Conservation (phyloP, 2,797 vertebrate genomes). For the Lutjanus campechanus region DNA sequence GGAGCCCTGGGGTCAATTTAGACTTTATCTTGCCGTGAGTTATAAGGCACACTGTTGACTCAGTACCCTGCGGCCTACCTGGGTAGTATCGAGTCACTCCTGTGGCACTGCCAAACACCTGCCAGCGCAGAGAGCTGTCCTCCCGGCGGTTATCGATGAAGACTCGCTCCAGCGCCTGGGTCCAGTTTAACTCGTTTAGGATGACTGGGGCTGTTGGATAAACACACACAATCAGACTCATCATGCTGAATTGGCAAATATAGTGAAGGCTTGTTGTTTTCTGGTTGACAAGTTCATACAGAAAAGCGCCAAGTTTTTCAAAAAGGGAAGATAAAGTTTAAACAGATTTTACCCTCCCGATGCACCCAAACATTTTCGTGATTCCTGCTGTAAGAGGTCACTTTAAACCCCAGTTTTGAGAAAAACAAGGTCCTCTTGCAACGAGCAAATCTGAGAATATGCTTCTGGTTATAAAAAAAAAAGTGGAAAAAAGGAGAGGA, state of each 20-base stretch:
- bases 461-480: conserved; percentile 27
- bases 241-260: not conserved
- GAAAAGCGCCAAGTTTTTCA: not conserved
- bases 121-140: conserved; percentile 96
- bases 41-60: conserved; percentile 59
- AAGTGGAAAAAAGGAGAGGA: not conserved
- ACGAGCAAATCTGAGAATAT: conserved; percentile 6
- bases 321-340: not conserved
- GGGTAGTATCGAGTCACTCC: conserved; percentile 94
- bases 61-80: conserved; percentile 60
- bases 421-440: conserved; percentile 12
- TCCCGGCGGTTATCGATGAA: conserved; percentile 95
- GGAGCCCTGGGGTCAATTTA: conserved; percentile 75
- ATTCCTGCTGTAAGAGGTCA: conserved; percentile 10
- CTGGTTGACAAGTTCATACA: not conserved
- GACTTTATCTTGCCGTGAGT: conserved; percentile 72
- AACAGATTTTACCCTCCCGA: not conserved
- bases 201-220: conserved; percentile 91
- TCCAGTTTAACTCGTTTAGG: conserved; percentile 99
- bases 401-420: not conserved
- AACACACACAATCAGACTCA: conserved; percentile 10
- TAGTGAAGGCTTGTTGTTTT: not conserved
- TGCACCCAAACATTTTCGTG: conserved; percentile 12
- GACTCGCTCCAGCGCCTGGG: conserved; percentile 93
- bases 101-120: conserved; percentile 98